Base-by-base conservation (phyloP, 2,113 vertebrate species). In the Lynx canadensis region DNA sequence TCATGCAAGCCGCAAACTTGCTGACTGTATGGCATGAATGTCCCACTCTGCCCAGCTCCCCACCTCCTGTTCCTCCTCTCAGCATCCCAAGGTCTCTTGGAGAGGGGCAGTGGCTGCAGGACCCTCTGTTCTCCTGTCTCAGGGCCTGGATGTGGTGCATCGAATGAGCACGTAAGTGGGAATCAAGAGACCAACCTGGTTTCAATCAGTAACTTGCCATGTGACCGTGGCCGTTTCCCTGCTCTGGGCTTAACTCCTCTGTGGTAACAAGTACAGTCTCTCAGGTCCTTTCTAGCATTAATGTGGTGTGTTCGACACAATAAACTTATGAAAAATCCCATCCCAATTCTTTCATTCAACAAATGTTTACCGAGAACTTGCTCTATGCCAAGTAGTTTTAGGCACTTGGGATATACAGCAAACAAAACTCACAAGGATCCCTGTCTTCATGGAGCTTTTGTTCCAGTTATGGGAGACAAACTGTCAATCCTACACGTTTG, bases 401-500 rank as follows among this genome's bases (percentile, higher is more conserved):
- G 79, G n/a, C 4, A 66, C 19, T 31, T 83, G 66, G n/a, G 18
- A 63, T 36, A 66, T 1, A 27, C 14, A 36, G 41, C 18, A 41
- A 88, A 55, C 14, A 88, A 81, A 85, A 63, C 19, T 33, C 50
- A 27, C 7, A 10, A 55, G 73, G 36, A 94, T 18, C 23, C 29
- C 45, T 60, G 7, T 65, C 27, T 36, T 68, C 60, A 25, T 4
- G 25, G 38, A 38, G 25, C 11, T 92, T 55, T 19, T 33, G 60
- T 45, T 55, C 27, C 7, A 50, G 50, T 33, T 74, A 7, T 5
- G 13, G 38, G 41, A 50, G 48, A 50, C 8, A 31, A 27, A 86
- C 5, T 12, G 38, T 0, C 27, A 65, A 63, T 9, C 23, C 23
- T 31, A 50, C 2, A 16, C 48, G n/a, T 21, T 7, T 0, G 3